Percentiles rank a stretch among this genome's conserved stretches.
These are phyloP conservation scores for honey bee (Apis mellifera) DNA, from an alignment of 1,140 invertebrate genomes.

Conservation along the genomic window Amel_HAv3.1 CM009935.2:13608001-13608500, in stretches of 20 bases:
- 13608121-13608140: background rate
- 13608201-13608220: background rate
- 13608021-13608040: conserved; percentile 70
- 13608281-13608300: background rate
- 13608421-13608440: background rate
- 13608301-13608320: background rate
- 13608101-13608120: conserved; percentile 65
- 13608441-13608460: background rate
- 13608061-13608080: conserved; percentile 61
- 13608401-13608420: background rate
- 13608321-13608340: background rate
- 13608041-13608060: conserved; percentile 70
- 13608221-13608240: background rate
- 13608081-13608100: conserved; percentile 68
- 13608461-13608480: background rate
- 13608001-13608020: conserved; percentile 52
- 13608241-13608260: background rate
- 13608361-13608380: background rate
- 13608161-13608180: background rate
- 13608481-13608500: background rate
- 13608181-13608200: background rate
- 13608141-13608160: background rate
- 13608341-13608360: background rate
- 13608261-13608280: background rate
- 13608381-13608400: background rate